Evolutionary conservation across 2,888 invertebrate genomes (phyloP).

Genomic region (Dyspetes luteomarginatus): DNA sequence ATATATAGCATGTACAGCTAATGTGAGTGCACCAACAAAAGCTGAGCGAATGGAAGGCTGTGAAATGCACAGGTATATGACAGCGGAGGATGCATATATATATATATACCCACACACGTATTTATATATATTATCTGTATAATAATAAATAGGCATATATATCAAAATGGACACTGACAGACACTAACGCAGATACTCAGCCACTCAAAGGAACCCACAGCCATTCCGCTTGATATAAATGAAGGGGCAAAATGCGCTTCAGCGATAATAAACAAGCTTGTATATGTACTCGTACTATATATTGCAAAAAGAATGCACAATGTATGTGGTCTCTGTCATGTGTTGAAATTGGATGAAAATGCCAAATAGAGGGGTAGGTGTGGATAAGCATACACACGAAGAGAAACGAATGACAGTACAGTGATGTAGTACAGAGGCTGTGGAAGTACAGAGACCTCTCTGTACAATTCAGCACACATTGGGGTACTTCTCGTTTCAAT

Average conservation of each 20-base stretch:
- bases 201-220: too few relatives aligned
- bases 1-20: background rate
- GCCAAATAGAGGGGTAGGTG: background rate
- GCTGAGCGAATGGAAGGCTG: slow-evolving; percentile 2
- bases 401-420: background rate
- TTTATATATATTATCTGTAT: too few relatives aligned
- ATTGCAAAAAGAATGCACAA: slow-evolving; percentile 7
- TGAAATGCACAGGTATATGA: background rate
- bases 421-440: background rate
- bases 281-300: too few relatives aligned
- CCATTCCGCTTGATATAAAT: too few relatives aligned
- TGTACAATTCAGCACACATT: background rate
- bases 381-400: background rate
- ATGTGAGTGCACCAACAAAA: too few relatives aligned
- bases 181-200: too few relatives aligned
- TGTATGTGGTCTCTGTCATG: slow-evolving; percentile 3
- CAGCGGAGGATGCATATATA: background rate
- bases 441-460: too few relatives aligned
- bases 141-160: too few relatives aligned
- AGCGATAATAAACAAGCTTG: too few relatives aligned
- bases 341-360: slow-evolving; percentile 36
- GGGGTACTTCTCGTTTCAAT: background rate
- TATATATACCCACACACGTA: slow-evolving; percentile 1
- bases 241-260: too few relatives aligned
- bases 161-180: too few relatives aligned